These are phyloP conservation scores for Potamarius usumacintae DNA, from an alignment of 2,113 vertebrate genomes.

Conservation along the genomic window DNA sequence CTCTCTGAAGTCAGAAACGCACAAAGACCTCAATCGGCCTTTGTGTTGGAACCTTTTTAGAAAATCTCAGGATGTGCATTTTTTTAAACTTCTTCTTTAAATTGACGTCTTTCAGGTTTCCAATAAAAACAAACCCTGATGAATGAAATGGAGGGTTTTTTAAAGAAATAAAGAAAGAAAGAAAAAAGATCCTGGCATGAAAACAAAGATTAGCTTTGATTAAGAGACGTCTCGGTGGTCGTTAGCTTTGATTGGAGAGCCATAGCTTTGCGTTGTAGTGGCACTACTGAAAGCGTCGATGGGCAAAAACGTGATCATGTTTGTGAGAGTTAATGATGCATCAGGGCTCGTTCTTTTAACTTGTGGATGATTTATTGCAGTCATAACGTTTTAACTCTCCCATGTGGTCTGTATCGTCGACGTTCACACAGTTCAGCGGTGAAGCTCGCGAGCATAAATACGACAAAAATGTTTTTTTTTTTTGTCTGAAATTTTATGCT, in stretches of 20 bases:
- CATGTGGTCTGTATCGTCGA: neutral
- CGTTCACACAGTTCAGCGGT: neutral
- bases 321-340: conserved; percentile 15
- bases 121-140: conserved; percentile 45
- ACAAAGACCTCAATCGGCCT: conserved; percentile 38
- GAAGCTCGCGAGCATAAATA: neutral
- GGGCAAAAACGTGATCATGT: conserved; percentile 12
- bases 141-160: conserved; percentile 19
- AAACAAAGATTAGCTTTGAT: conserved; percentile 46
- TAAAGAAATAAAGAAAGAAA: neutral
- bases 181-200: conserved; percentile 10
- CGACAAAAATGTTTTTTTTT: too few species aligned
- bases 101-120: conserved; percentile 45
- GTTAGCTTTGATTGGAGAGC: conserved; percentile 32
- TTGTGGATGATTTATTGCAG: neutral
- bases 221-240: conserved; percentile 10
- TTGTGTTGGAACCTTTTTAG: conserved; percentile 36
- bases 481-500: neutral
- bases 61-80: neutral
- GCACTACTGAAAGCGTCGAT: neutral
- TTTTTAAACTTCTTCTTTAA: neutral
- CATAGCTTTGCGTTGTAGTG: neutral
- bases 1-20: conserved; percentile 34
- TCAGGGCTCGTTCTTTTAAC: neutral
- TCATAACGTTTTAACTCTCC: conserved; percentile 10